These are phyloP conservation scores for Meliscaeva auricollis DNA, from an alignment of 2,888 invertebrate species.

Conservation along the genomic window DNA sequence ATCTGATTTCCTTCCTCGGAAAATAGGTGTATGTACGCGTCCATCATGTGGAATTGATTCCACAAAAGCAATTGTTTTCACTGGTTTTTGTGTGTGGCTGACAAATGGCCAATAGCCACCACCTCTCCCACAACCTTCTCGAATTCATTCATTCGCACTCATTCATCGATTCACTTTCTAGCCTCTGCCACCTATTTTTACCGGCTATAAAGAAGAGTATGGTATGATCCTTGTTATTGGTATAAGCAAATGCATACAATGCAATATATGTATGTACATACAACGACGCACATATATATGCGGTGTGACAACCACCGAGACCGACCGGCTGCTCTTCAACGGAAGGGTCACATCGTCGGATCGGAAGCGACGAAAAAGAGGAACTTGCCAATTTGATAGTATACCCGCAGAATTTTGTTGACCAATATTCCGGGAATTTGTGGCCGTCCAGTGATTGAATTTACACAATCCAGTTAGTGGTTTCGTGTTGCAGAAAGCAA, in stretches of 20 bases:
- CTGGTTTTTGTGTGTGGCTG: slow-evolving; percentile 61
- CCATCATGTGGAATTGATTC: slow-evolving; percentile 61
- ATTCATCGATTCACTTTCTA: slow-evolving; percentile 75
- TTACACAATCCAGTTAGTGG: slow-evolving; percentile 76
- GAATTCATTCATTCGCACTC: slow-evolving; percentile 63
- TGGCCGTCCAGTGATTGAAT: slow-evolving; percentile 73
- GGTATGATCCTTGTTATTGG: slow-evolving; percentile 14
- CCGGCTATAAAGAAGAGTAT: background rate
- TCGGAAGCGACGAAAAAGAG: slow-evolving; percentile 30
- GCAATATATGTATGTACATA: background rate
- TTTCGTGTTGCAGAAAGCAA: slow-evolving; percentile 67
- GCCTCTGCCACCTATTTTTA: slow-evolving; percentile 44
- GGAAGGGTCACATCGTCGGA: slow-evolving; percentile 57
- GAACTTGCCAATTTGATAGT: slow-evolving; percentile 58
- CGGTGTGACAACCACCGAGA: background rate
- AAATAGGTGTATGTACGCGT: no score
- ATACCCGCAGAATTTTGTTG: slow-evolving; percentile 69
- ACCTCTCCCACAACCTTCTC: slow-evolving; percentile 19
- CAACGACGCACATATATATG: slow-evolving; percentile 2
- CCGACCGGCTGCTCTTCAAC: slow-evolving; percentile 13
- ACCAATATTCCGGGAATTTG: slow-evolving; percentile 74
- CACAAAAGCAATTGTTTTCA: slow-evolving; percentile 74
- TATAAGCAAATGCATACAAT: slow-evolving; percentile 19
- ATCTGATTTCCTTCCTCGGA: background rate
- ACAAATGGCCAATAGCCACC: slow-evolving; percentile 51